Conservation (phyloP, 2,113 vertebrate genomes). For the Myiagra hebetior region DNA sequence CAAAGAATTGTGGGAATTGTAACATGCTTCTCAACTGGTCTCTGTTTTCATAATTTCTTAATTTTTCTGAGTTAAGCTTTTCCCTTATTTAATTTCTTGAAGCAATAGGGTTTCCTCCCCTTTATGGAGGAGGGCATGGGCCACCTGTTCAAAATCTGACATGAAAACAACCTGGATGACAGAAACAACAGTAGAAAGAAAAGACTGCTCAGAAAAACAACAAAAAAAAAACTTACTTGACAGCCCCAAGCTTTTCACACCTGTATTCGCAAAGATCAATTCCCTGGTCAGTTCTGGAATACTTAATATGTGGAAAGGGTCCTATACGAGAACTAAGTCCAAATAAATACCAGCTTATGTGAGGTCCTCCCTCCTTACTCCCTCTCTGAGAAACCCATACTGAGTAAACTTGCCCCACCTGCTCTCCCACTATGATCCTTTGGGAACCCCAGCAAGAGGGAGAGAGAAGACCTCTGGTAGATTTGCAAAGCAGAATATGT, state of each 20-base stretch:
- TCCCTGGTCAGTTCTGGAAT: neutral
- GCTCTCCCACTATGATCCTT: neutral
- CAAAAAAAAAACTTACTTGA: neutral
- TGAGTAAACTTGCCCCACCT: neutral
- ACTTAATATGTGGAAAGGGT: neutral
- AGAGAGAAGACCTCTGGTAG: neutral
- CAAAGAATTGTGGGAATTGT: neutral
- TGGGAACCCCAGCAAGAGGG: rapidly evolving
- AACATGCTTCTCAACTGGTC: neutral
- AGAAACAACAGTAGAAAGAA: neutral
- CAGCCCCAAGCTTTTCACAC: neutral
- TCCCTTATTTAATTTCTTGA: neutral
- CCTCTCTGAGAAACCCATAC: neutral
- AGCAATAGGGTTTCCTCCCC: neutral
- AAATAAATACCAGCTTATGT: neutral
- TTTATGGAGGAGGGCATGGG: neutral
- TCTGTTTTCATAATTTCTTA: neutral
- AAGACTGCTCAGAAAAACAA: neutral
- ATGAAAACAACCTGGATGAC: neutral
- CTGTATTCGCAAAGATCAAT: neutral
- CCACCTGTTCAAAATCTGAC: neutral
- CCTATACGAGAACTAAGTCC: neutral
- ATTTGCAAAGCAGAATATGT: neutral
- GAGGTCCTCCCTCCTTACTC: neutral
- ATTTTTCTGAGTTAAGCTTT: neutral